phyloP scores from a whole-genome alignment of 2,888 invertebrate species.

The Coremacera marginata region DNA sequence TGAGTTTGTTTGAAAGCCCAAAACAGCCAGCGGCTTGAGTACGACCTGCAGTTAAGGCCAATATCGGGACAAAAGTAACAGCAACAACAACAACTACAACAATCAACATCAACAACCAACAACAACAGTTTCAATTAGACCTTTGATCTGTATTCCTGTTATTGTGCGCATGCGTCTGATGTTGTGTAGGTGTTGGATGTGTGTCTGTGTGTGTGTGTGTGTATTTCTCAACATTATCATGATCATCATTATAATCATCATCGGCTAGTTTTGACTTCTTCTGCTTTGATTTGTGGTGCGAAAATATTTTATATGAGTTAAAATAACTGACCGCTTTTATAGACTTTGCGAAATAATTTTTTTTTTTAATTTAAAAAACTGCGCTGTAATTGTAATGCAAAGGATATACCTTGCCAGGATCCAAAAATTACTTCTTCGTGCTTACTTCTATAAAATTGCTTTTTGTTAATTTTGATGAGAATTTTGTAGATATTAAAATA shows the following conservation, averaged over 20 bases:
- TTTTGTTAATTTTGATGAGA: too few species aligned
- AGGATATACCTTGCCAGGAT: too few species aligned
- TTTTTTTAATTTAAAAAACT: too few species aligned
- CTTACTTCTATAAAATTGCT: too few species aligned
- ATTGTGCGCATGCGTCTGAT: background rate
- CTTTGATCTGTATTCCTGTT: constrained; percentile 43
- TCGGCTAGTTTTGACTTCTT: background rate
- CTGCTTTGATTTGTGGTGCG: background rate
- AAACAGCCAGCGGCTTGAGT: background rate
- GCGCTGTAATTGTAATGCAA: too few species aligned
- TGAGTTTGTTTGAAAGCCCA: background rate
- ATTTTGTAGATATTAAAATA: too few species aligned
- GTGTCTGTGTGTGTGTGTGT: background rate
- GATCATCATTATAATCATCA: background rate
- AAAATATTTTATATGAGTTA: background rate
- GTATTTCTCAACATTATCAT: background rate
- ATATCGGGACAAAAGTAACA: constrained; percentile 38
- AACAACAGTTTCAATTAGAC: constrained; percentile 47
- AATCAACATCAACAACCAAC: constrained; percentile 35
- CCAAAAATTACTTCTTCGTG: too few species aligned
- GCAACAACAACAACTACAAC: constrained; percentile 45
- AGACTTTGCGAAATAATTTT: too few species aligned
- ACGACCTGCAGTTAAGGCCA: constrained; percentile 48
- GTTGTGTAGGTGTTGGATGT: background rate
- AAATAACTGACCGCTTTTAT: background rate